These are phyloP conservation scores for Patella depressa DNA, from an alignment of 2,888 invertebrate species.

Conservation along the genomic window DNA sequence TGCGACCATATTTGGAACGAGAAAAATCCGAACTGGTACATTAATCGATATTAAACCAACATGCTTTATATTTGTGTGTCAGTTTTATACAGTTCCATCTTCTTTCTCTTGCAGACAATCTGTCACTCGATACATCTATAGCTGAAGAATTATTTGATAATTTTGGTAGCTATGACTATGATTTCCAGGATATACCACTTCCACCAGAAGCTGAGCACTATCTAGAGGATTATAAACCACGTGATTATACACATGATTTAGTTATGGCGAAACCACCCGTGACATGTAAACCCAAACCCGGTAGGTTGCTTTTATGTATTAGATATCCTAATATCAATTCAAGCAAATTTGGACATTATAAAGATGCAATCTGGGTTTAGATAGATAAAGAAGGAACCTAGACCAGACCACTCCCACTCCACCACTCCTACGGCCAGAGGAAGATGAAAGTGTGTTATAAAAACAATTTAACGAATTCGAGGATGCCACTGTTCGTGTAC, in stretches of 20 bases:
- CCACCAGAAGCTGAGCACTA: slow-evolving; percentile 83
- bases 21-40: background rate
- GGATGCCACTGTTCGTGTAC: too few relatives aligned
- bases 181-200: slow-evolving; percentile 74
- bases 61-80: background rate
- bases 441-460: too few relatives aligned
- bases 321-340: too few relatives aligned
- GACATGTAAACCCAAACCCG: slow-evolving; percentile 87
- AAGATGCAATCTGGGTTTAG: too few relatives aligned
- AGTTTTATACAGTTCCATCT: background rate
- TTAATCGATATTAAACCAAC: background rate
- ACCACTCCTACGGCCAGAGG: too few relatives aligned
- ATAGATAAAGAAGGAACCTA: too few relatives aligned
- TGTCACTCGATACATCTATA: slow-evolving; percentile 11
- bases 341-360: too few relatives aligned
- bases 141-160: slow-evolving; percentile 13
- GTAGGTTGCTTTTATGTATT: slow-evolving; percentile 67
- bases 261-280: slow-evolving; percentile 69
- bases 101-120: slow-evolving; percentile 16
- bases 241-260: slow-evolving; percentile 37
- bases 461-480: too few relatives aligned
- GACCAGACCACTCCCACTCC: too few relatives aligned
- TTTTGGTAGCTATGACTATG: slow-evolving; percentile 76
- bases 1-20: too few relatives aligned
- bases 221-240: slow-evolving; percentile 72